These are phyloP conservation scores for Himalopsyche kuldschensis DNA, from an alignment of 2,888 invertebrate species.

Conservation along the genomic window DNA sequence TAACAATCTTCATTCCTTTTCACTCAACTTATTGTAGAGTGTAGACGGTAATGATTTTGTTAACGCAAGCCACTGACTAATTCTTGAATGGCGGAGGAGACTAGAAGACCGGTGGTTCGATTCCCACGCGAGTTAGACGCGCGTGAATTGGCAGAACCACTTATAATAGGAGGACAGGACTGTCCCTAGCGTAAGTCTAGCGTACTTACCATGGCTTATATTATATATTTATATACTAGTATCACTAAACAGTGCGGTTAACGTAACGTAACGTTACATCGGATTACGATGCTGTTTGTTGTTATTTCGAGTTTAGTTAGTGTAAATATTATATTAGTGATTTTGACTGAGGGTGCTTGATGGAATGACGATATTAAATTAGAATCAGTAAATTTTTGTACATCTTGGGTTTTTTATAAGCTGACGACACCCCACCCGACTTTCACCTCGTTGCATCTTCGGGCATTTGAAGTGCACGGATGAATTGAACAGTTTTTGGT, in stretches of 20 bases:
- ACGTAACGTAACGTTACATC: slow-evolving; percentile 20
- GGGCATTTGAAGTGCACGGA: too few relatives aligned
- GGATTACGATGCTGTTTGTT: slow-evolving; percentile 14
- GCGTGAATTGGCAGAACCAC: slow-evolving; percentile 23
- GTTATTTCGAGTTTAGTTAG: neutral
- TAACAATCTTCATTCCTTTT: too few relatives aligned
- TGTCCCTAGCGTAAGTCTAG: neutral
- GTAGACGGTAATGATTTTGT: too few relatives aligned
- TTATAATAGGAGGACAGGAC: neutral
- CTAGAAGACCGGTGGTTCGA: slow-evolving; percentile 2
- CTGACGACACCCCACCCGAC: too few relatives aligned
- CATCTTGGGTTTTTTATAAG: too few relatives aligned
- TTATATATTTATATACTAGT: neutral
- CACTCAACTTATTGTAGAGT: too few relatives aligned
- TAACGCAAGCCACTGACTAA: neutral
- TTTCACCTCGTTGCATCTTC: too few relatives aligned
- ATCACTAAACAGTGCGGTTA: neutral
- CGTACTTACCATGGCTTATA: neutral
- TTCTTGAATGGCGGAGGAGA: neutral
- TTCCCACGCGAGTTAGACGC: slow-evolving; percentile 22
- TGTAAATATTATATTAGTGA: too few relatives aligned
- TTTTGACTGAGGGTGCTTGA: too few relatives aligned
- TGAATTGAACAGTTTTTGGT: too few relatives aligned
- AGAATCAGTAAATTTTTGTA: too few relatives aligned
- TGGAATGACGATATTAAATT: too few relatives aligned